Evolutionary conservation across 2,797 vertebrate species (phyloP), one percentile per base, ranked within the genome.

Genomic region (Gymnoscopelus braueri): DNA sequence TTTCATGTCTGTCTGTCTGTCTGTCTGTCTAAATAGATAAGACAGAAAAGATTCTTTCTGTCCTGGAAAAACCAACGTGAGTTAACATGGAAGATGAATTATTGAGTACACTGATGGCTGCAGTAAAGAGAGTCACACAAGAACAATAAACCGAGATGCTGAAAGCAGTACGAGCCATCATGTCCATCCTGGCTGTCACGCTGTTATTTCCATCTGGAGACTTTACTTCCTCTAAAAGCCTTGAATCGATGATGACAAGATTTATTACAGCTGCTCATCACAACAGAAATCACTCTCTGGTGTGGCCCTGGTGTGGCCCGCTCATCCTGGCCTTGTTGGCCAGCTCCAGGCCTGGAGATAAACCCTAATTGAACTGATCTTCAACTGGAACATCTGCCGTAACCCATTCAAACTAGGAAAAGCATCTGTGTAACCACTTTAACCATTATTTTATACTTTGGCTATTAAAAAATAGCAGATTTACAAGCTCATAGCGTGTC

Each of bases 231-330:
- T 19, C 19, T 54, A 49, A 52, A 56, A 53, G 68, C 26, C 29
- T 49, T 56, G 55, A 78, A 53, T 72, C 65, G 54, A 58, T 19
- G 29, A 9, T 53, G 65, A 60, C 76, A 56, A 74, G 73, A 52
- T 71, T 78, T 71, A 64, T 56, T 48, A 14, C 52, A 54, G 19
- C 19, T 1, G 62, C 65, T 80, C 49, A 78, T 53, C 63, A 62
- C 29, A 59, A 63, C 61, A 75, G 48, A 50, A 60, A 60, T 62
- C 35, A 60, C 56, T 57, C 68, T 15, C 39, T 48, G 39, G 49
- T 24, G 65, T 71, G 65, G 60, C 72, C 72, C 39, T 48, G 39
- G 49, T 24, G 65, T 71, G 65, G 60, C 72, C 72, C 69, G 68
- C 44, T 56, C 58, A 56, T 32, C 52, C 1, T 29, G 19, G 24